A percentile compares a stretch with the other conserved stretches of the same genome.
phyloP scores from a whole-genome alignment of 2,888 invertebrate genomes.

The Acanthopleura granulata region DNA sequence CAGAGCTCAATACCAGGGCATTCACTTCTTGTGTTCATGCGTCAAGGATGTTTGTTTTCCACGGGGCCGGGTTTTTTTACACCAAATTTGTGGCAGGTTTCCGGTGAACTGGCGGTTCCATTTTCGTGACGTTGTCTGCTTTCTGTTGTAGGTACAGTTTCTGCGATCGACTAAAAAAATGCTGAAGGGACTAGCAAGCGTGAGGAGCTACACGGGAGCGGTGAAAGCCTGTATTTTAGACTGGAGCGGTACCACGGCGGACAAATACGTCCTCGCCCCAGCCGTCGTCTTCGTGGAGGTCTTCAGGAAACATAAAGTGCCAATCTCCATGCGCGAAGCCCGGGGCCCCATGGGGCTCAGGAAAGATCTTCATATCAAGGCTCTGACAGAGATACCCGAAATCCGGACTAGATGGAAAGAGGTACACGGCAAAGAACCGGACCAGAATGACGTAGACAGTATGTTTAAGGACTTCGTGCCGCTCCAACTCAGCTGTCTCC shows the following conservation, averaged over 20 bases:
- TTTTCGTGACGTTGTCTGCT: too few species aligned
- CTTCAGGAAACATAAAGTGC: conserved; percentile 52
- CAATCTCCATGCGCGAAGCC: conserved; percentile 63
- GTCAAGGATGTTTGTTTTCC: too few species aligned
- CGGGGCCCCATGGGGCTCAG: conserved; percentile 69
- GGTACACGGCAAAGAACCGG: conserved; percentile 55
- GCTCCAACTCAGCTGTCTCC: conserved; percentile 56
- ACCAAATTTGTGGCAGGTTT: too few species aligned
- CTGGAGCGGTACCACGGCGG: conserved; percentile 69
- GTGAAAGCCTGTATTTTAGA: conserved; percentile 62
- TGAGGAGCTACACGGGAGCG: conserved; percentile 46
- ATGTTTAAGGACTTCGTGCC: conserved; percentile 68
- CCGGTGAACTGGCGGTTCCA: too few species aligned
- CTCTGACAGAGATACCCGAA: conserved; percentile 55
- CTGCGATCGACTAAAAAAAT: background rate
- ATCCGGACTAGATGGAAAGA: conserved; percentile 61
- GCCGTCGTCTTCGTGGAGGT: conserved; percentile 65
- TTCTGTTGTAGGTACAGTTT: too few species aligned
- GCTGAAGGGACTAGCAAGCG: background rate
- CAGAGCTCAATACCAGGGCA: too few species aligned
- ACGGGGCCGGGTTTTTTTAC: too few species aligned
- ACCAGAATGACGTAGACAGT: conserved; percentile 60
- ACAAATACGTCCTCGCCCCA: conserved; percentile 69
- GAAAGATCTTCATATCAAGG: conserved; percentile 65
- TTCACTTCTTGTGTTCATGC: too few species aligned